These are phyloP conservation scores for Halichoeres trimaculatus DNA, from an alignment of 2,113 vertebrate genomes.

Conservation along the genomic window DNA sequence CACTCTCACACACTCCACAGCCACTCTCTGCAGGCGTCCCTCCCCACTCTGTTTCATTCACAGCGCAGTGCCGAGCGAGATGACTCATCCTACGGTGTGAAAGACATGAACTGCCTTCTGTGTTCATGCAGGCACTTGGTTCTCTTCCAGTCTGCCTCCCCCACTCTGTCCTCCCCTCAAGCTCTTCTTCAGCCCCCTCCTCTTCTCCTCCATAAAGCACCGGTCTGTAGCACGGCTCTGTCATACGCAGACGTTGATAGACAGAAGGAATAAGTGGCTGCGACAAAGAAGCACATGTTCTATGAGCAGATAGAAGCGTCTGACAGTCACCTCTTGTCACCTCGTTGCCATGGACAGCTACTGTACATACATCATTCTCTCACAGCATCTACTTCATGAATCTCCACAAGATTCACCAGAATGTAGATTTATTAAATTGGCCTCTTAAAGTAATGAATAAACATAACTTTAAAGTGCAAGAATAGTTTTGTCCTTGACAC, in stretches of 20 bases:
- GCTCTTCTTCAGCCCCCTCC: too few species aligned
- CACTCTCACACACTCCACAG: constrained; percentile 19
- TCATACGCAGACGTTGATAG: constrained; percentile 57
- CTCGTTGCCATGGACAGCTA: constrained; percentile 24
- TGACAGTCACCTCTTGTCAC: constrained; percentile 63
- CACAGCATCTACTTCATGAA: too few species aligned
- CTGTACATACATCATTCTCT: constrained; percentile 22
- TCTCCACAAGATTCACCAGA: too few species aligned
- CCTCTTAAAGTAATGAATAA: too few species aligned
- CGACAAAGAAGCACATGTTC: constrained; percentile 66
- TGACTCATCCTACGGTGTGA: constrained; percentile 77
- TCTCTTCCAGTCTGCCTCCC: constrained; percentile 14
- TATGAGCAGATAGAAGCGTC: constrained; percentile 52
- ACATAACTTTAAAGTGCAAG: too few species aligned
- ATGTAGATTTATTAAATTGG: too few species aligned
- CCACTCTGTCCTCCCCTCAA: background rate
- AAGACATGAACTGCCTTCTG: constrained; percentile 53
- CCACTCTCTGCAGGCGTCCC: constrained; percentile 54
- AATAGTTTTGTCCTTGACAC: too few species aligned
- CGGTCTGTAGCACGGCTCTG: constrained; percentile 41
- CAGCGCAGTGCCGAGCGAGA: constrained; percentile 66
- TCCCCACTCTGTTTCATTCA: constrained; percentile 62
- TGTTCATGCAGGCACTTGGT: constrained; percentile 33
- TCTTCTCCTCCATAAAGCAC: constrained; percentile 15
- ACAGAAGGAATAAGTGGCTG: constrained; percentile 60